A percentile compares a stretch with the other conserved stretches of the same genome.
These are phyloP conservation scores for Chaenocephalus aceratus DNA, from an alignment of 2,113 vertebrate genomes.

Conservation along the genomic window DNA sequence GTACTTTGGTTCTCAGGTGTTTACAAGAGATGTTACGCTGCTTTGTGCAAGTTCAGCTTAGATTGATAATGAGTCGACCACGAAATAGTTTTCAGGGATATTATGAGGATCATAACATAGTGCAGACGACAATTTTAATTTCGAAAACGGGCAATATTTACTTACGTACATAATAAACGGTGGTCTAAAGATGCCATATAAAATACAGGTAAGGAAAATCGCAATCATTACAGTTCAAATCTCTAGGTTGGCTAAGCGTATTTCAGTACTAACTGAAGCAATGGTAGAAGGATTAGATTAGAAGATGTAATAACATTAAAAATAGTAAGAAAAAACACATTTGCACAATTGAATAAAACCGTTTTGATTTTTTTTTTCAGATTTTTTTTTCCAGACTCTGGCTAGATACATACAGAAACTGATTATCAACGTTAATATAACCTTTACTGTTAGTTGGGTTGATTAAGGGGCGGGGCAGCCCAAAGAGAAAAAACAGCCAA, in stretches of 20 bases:
- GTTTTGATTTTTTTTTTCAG: conserved; percentile 74
- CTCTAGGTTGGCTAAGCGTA: conserved; percentile 86
- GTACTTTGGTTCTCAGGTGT: conserved; percentile 82
- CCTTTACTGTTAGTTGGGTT: conserved; percentile 85
- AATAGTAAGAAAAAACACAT: conserved; percentile 84
- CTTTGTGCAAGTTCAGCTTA: conserved; percentile 81
- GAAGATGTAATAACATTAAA: conserved; percentile 85
- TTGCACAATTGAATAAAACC: conserved; percentile 85
- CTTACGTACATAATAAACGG: conserved; percentile 80
- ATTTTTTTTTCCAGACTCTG: conserved; percentile 80
- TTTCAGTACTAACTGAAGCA: conserved; percentile 87
- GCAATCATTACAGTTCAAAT: conserved; percentile 85
- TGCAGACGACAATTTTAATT: conserved; percentile 79
- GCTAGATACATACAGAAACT: conserved; percentile 85
- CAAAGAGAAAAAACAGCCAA: conserved; percentile 77
- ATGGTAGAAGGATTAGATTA: conserved; percentile 86
- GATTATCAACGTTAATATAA: conserved; percentile 86
- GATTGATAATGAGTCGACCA: conserved; percentile 58
- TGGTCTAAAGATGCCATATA: conserved; percentile 85
- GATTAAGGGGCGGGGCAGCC: conserved; percentile 80
- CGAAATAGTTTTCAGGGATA: conserved; percentile 59
- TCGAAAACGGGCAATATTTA: conserved; percentile 77
- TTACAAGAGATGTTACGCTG: conserved; percentile 70
- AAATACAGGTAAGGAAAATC: conserved; percentile 85
- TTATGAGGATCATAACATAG: conserved; percentile 73